Base-by-base conservation (phyloP, 2,888 invertebrate genomes). In the Epistrophella euchroma region DNA sequence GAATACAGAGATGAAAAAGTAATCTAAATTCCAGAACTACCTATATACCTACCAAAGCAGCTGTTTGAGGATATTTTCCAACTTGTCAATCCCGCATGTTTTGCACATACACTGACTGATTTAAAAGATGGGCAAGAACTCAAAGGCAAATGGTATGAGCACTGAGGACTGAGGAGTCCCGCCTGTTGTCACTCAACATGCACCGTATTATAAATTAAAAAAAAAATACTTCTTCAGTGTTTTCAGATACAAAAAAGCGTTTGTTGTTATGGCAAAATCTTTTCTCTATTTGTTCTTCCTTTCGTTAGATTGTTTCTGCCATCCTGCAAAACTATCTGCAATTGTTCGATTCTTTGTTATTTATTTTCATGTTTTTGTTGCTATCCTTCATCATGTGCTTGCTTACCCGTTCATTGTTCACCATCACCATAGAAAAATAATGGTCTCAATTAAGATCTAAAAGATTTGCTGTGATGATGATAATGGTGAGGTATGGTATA, bases 401-500 rank as follows among this genome's bases (percentile, higher is more conserved):
- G 37, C 43, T 78, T 45, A n/a, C 52, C 60, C 77, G 55, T 60
- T 77, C 43, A 60, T 66, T 72, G 25, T 22, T 22, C 15, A 40
- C 58, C 45, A 64, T 47, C 47, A 22, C 13, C 32, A 40, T 37
- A 43, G 73, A 62, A 17, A 60, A 78, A 78, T 74, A 84, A 78
- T 78, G 19, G 79, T 79, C 75, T 75, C 84, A 84, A 84, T 84
- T 84, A 79, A 84, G 84, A 84, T 84, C 47, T 58, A 84, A 75
- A 71, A 71, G 84, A 79, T 75, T 79, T 52, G 17, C 22, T 37
- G 52, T 32, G 37, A 47, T 73, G 43, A 70, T 56, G 78, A 74
- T 62, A 66, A 35, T 70, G 68, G 43, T 68, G 60, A n/a, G 45
- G 9, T 15, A 73, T 58, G 32, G 64, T 71, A 50, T 55, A 32